phyloP scores from a whole-genome alignment of 2,113 vertebrate species.

The Thunnus thynnus region DNA sequence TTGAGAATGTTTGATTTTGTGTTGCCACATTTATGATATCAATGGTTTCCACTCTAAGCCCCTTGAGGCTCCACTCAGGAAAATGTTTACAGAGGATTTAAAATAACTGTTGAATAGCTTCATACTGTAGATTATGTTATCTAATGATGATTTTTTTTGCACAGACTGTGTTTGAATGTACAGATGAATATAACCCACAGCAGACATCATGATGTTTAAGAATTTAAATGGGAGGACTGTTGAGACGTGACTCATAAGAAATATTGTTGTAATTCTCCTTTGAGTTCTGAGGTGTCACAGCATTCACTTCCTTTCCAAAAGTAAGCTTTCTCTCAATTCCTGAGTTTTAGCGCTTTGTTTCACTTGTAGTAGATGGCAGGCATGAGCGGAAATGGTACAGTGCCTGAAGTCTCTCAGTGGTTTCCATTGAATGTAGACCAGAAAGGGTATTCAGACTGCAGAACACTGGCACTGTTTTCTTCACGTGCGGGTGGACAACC shows the following conservation, averaged over 20 bases:
- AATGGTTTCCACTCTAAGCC: constrained; percentile 17
- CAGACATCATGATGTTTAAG: background rate
- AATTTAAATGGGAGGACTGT: background rate
- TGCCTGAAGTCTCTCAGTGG: constrained; percentile 51
- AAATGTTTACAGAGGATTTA: constrained; percentile 18
- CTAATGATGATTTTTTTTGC: background rate
- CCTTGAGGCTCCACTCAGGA: background rate
- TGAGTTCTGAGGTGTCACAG: background rate
- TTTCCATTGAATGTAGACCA: constrained; percentile 49
- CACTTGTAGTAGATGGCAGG: constrained; percentile 42
- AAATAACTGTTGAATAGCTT: constrained; percentile 13
- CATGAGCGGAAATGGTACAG: constrained; percentile 54
- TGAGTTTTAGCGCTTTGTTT: constrained; percentile 12
- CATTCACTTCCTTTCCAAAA: constrained; percentile 27
- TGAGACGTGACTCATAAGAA: background rate
- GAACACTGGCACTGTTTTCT: constrained; percentile 1
- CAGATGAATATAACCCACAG: background rate
- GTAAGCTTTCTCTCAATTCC: constrained; percentile 7
- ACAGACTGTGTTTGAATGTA: too few species aligned
- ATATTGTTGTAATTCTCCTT: background rate
- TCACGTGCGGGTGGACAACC: background rate
- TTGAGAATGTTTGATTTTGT: constrained; percentile 17
- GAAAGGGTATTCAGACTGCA: constrained; percentile 31
- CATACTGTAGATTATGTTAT: background rate
- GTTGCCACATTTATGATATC: constrained; percentile 44